These are phyloP conservation scores for Trichogramma evanescens DNA, from an alignment of 2,888 invertebrate species.

Conservation along the genomic window DNA sequence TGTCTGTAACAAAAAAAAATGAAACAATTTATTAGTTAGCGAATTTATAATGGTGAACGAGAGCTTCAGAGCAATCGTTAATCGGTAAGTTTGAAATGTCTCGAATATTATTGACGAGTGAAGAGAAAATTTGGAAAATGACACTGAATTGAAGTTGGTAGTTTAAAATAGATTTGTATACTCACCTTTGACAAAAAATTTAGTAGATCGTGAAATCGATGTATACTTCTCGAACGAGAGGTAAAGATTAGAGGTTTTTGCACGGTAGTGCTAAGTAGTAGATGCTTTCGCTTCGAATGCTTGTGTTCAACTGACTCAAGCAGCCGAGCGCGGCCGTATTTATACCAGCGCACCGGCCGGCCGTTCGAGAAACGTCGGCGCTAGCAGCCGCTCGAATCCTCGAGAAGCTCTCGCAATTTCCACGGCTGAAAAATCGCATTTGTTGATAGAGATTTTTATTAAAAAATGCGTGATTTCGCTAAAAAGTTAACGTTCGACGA, in stretches of 20 bases:
- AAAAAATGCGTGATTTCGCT: too few species aligned
- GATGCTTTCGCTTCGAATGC: slow-evolving; percentile 12
- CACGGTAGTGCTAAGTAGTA: neutral
- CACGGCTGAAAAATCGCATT: too few species aligned
- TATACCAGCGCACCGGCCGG: slow-evolving; percentile 20
- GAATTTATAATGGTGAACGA: neutral
- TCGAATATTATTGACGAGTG: neutral
- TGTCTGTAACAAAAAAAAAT: slow-evolving; percentile 7
- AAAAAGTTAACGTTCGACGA: too few species aligned
- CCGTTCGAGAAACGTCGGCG: neutral
- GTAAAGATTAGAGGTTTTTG: neutral
- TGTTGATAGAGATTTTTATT: too few species aligned
- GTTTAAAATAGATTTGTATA: neutral
- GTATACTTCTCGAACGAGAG: neutral
- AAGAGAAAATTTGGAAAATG: neutral
- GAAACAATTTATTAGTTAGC: neutral
- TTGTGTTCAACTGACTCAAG: slow-evolving; percentile 13
- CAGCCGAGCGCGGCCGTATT: slow-evolving; percentile 10
- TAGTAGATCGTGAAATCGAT: neutral
- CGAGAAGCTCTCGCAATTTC: too few species aligned
- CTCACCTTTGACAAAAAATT: neutral
- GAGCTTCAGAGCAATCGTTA: neutral
- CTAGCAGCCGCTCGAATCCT: too few species aligned
- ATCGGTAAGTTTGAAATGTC: neutral
- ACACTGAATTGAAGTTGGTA: neutral